Evolutionary conservation across 2,888 invertebrate genomes (phyloP).

Genomic region (Halictus ligatus): DNA sequence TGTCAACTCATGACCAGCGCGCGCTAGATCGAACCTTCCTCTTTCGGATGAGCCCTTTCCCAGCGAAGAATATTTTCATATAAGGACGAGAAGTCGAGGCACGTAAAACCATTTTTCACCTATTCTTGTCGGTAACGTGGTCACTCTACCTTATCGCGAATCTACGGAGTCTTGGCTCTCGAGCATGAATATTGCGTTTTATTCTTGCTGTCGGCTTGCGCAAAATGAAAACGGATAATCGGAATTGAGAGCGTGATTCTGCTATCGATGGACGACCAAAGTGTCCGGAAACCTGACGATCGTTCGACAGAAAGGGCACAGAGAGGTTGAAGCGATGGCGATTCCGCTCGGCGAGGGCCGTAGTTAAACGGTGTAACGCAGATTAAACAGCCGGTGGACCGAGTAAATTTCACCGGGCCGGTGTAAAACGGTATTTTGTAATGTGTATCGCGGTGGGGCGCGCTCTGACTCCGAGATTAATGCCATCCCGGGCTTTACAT

Average conservation of each 20-base stretch:
- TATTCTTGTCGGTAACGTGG: too few relatives aligned
- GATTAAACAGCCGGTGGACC: constrained; percentile 62
- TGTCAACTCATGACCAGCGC: too few relatives aligned
- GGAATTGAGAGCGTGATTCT: neutral
- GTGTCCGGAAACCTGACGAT: constrained; percentile 18
- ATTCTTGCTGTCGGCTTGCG: neutral
- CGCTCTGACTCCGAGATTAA: constrained; percentile 65
- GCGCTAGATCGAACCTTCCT: too few relatives aligned
- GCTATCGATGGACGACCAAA: neutral
- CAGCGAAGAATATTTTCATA: too few relatives aligned
- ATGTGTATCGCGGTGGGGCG: constrained; percentile 59
- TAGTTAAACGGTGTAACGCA: constrained; percentile 57
- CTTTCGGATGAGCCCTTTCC: too few relatives aligned
- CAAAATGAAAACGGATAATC: neutral
- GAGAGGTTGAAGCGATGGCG: constrained; percentile 18
- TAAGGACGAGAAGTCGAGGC: too few relatives aligned
- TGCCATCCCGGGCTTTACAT: constrained; percentile 70
- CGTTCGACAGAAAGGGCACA: neutral
- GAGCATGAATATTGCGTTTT: too few relatives aligned
- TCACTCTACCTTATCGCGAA: too few relatives aligned
- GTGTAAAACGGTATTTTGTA: constrained; percentile 73
- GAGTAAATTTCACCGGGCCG: constrained; percentile 58
- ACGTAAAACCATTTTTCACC: too few relatives aligned
- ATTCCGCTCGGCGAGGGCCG: neutral
- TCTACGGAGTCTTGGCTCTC: too few relatives aligned